These are phyloP conservation scores for Bicyclus anynana DNA, from an alignment of 1,140 invertebrate genomes.

Conservation along the genomic window DNA sequence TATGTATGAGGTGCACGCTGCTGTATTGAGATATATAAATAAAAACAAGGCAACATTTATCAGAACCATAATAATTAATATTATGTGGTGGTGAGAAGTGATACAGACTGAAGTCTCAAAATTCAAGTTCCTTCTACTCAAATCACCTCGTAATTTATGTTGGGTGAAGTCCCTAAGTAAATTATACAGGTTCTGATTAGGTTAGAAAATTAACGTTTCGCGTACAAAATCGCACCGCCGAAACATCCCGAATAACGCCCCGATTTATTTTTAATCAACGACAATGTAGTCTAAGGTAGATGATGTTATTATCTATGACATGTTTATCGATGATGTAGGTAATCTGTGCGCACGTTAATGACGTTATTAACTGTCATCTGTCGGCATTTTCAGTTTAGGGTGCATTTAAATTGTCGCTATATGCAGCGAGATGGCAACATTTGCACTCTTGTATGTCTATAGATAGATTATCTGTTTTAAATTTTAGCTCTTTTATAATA, in stretches of 20 bases:
- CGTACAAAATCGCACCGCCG: conserved; percentile 61
- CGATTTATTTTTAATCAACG: conserved; percentile 34
- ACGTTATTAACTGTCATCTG: background rate
- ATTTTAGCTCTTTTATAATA: no score
- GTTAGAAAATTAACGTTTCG: conserved; percentile 61
- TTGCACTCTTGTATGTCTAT: no score
- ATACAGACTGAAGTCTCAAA: conserved; percentile 56
- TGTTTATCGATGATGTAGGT: conserved; percentile 3
- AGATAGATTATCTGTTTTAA: no score
- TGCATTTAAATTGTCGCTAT: no score
- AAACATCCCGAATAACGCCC: conserved; percentile 51
- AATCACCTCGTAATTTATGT: conserved; percentile 78
- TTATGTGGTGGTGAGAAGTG: conserved; percentile 66
- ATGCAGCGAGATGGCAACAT: no score
- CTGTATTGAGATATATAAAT: conserved; percentile 4
- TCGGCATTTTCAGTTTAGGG: conserved; percentile 4
- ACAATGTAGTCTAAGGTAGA: conserved; percentile 12
- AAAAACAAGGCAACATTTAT: conserved; percentile 56
- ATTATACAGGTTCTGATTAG: conserved; percentile 79
- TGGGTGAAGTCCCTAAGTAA: conserved; percentile 68
- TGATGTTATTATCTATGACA: conserved; percentile 27
- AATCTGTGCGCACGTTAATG: conserved; percentile 13
- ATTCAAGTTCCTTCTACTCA: conserved; percentile 71
- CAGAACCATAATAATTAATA: conserved; percentile 54
- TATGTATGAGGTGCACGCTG: conserved; percentile 9